Evolutionary conservation across 2,797 vertebrate genomes (phyloP).

Genomic region (Schizopygopsis malacanthus): DNA sequence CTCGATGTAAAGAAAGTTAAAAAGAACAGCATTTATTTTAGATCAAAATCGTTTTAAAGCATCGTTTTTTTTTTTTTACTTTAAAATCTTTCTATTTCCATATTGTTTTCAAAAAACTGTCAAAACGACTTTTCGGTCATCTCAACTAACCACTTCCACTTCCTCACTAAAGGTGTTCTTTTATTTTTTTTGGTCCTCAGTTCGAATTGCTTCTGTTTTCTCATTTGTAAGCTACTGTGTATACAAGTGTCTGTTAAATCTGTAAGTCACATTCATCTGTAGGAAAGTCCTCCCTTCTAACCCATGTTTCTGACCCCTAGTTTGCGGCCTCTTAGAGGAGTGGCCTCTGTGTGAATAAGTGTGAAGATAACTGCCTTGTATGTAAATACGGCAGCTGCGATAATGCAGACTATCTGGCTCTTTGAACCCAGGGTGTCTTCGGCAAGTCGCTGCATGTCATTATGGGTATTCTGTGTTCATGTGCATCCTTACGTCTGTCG

Average conservation of each 20-base stretch:
- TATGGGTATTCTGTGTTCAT: not conserved
- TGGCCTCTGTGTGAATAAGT: not conserved
- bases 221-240: not conserved
- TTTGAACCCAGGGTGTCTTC: not conserved
- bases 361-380: not conserved
- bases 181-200: not conserved
- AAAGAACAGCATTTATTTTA: not conserved
- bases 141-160: not conserved
- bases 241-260: not conserved
- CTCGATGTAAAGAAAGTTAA: not conserved
- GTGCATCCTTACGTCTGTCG: not conserved
- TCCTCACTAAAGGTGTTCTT: not conserved
- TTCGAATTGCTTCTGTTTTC: not conserved
- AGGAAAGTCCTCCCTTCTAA: not conserved
- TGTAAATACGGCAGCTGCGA: conserved; percentile 26
- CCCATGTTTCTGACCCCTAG: not conserved
- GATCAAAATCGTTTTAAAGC: not conserved
- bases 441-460: conserved; percentile 12
- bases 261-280: not conserved
- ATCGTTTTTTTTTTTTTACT: too few species aligned
- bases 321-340: not conserved
- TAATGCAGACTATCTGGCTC: not conserved
- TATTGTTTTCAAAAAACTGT: not conserved
- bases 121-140: not conserved
- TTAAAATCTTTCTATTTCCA: too few species aligned